Conservation (phyloP, 2,797 vertebrate genomes). For the Poeciliopsis presidionis region DNA sequence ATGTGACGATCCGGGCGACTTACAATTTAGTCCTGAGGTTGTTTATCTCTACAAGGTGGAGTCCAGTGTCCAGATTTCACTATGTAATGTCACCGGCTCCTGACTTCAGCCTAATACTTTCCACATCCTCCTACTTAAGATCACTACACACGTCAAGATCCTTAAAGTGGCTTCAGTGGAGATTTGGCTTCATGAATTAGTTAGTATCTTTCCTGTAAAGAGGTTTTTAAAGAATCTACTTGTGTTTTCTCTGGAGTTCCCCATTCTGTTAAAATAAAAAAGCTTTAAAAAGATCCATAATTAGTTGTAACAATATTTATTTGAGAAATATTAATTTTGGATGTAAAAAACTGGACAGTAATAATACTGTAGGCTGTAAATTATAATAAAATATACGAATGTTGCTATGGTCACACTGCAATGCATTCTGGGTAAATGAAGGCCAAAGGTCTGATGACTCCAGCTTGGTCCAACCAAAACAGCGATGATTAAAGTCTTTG, state of each 20-base stretch:
- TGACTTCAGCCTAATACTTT: not conserved
- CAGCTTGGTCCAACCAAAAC: no score
- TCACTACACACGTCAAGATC: not conserved
- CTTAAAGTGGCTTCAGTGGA: not conserved
- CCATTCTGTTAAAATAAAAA: no score
- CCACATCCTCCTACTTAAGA: not conserved
- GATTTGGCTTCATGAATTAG: not conserved
- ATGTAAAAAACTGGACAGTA: no score
- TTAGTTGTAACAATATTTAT: no score
- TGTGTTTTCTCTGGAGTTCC: not conserved
- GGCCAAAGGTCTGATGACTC: no score
- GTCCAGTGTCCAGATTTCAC: not conserved
- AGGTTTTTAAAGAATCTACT: not conserved
- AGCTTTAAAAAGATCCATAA: no score
- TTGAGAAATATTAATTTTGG: no score
- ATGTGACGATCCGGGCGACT: not conserved
- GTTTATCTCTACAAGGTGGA: not conserved
- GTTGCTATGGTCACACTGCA: no score
- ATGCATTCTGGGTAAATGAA: no score
- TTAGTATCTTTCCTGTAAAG: not conserved
- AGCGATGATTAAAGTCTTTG: no score
- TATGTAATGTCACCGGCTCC: not conserved
- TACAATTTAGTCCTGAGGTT: not conserved
- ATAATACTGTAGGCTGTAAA: no score
- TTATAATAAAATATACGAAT: no score